Evolutionary conservation across 2,113 vertebrate genomes (phyloP), one percentile per base, ranked within the genome.

Genomic region (Neomonachus schauinslandi): DNA sequence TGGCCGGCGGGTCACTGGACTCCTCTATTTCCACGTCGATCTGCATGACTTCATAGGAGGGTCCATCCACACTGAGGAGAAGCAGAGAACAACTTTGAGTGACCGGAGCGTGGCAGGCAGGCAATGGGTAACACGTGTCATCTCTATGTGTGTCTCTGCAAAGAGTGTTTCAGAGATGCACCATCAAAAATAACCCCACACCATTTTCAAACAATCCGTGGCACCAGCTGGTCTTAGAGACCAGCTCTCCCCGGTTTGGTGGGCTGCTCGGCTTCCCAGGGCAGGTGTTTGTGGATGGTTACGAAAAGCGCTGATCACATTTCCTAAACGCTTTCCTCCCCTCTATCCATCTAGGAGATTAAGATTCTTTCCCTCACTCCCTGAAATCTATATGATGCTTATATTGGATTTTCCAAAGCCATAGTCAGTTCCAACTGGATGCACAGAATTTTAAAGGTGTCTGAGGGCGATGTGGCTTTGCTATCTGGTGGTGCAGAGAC

Each of bases 1-100:
- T 99, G 98, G 99, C 99, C 0, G 99, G 98, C 0, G 98, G 98
- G 51, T 99, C 99, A 31, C 98, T 95, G 33, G 99, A 98, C 39
- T 99, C 99, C 65, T 99, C 99, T 0, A 99, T 98, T 86, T 99
- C 99, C 69, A 99, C 99, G 86, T 99, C 99, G 91, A 99, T 99
- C 98, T 99, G 99, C 98, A 99, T 99, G 97, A 99, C 98, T 97
- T 99, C 99, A 1, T 99, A 99, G 89, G 98, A 98, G 95, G 97
- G 96, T 0, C 96, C 97, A 1, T 97, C 95, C 0, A 16, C 91
- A 24, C 99, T 99, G 97, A 18, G 95, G 91, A 65, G 86, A 22
- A 92, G 85, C 21, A 92, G 14, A 97, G 28, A 49, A 69, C 14
- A 72, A 4, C 8, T 0, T 7, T 97, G 82, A 97, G 71, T n/a